Evolutionary conservation across 2,113 vertebrate species (phyloP), one percentile per base, ranked within the genome.

Genomic region (Parus major): DNA sequence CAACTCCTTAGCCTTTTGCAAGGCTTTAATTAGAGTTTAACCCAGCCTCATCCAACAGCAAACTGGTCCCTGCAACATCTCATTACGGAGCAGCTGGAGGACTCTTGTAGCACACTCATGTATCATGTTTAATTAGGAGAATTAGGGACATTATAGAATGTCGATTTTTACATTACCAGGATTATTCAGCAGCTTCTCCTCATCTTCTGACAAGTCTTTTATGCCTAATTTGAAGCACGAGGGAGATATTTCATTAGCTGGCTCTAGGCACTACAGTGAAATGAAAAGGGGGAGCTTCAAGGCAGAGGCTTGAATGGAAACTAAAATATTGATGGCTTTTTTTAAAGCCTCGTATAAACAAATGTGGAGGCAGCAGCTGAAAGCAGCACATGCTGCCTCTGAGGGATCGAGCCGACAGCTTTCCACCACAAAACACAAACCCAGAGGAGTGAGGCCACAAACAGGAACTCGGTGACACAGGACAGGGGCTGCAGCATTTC

Each of bases 51-150:
- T 52, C 68, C 88, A 39, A 35, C 69, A 52, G 65, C 65, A 53
- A 78, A 88, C 64, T 63, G 53, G 59, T 42, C 82, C 60, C 75
- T 60, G 76, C 82, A 64, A 66, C 16, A 0, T 60, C 78, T 90
- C 55, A 64, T 93, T 93, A 61, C 1, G 0, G 56, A 80, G 89
- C 89, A 96, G 87, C 82, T 96, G 92, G 88, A 95, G 80, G 64
- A 92, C 90, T 73, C 90, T 80, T 76, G 87, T 49, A 83, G 87
- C 5, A 2, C 42, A 41, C 68, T 91, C 27, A 5, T 93, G 82
- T 42, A 95, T 88, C 88, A 81, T 86, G 64, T 94, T 90, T 92
- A 95, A 95, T 95, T 95, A 90, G 86, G 86, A 93, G 88, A 95
- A 96, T 95, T 95, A 94, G 72, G 64, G 76, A 91, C 80, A 59